Evolutionary conservation across 1,140 invertebrate genomes (phyloP).

Genomic region (Drosophila bocki): DNA sequence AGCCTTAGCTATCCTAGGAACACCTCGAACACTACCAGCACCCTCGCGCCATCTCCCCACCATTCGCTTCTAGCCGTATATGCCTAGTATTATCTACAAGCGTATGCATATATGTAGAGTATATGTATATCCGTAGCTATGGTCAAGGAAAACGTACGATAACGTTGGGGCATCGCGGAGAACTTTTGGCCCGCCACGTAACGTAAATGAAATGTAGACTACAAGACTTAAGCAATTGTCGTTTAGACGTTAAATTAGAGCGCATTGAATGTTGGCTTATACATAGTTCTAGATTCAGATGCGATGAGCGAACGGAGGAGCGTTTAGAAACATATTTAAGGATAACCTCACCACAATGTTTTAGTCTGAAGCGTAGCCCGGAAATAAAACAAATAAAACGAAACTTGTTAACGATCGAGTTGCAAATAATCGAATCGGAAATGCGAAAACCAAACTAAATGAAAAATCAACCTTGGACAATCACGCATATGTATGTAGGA

Average conservation of each 20-base stretch:
- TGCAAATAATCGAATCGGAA: constrained; percentile 38
- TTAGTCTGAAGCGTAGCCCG: constrained; percentile 64
- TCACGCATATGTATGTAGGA: constrained; percentile 73
- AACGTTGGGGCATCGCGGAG: neutral
- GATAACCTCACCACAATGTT: constrained; percentile 53
- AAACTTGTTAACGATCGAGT: constrained; percentile 35
- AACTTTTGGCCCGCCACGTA: constrained; percentile 27
- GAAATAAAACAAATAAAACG: constrained; percentile 18
- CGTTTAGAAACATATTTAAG: constrained; percentile 38
- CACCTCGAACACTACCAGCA: constrained; percentile 1
- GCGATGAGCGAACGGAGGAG: constrained; percentile 42
- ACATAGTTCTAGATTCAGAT: constrained; percentile 50
- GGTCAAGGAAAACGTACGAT: constrained; percentile 4
- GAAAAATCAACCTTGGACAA: constrained; percentile 71
- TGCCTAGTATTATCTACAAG: constrained; percentile 14
- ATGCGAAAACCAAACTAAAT: constrained; percentile 34
- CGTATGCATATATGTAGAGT: constrained; percentile 9
- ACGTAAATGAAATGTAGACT: constrained; percentile 74
- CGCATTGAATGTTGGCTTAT: constrained; percentile 84
- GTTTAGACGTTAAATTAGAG: constrained; percentile 84
- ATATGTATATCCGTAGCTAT: constrained; percentile 32
- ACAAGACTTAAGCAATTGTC: constrained; percentile 85
- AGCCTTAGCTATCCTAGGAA: constrained; percentile 43
- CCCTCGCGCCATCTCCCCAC: constrained; percentile 24
- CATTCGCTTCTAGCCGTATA: constrained; percentile 25